phyloP scores from a whole-genome alignment of 2,113 vertebrate genomes.

The Fukomys damarensis region DNA sequence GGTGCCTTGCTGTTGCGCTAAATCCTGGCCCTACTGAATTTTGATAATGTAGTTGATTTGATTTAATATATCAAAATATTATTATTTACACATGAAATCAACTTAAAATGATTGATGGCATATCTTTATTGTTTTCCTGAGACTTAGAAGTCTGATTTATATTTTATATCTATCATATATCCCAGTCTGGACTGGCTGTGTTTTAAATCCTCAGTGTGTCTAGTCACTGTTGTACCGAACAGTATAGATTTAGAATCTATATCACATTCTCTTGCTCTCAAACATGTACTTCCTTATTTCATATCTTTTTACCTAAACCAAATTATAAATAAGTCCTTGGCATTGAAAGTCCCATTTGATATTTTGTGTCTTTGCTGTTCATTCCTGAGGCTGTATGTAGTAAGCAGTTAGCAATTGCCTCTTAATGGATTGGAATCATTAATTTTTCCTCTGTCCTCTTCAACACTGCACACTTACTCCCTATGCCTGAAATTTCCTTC shows the following conservation, averaged over 20 bases:
- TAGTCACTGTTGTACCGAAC: not conserved
- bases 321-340: not conserved
- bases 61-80: conserved; percentile 8
- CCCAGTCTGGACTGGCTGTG: not conserved
- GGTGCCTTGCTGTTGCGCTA: too few relatives aligned
- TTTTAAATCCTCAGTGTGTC: not conserved
- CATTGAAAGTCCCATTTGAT: not conserved
- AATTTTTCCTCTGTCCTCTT: not conserved
- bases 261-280: not conserved
- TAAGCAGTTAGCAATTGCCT: conserved; percentile 26
- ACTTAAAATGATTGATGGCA: not conserved
- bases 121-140: not conserved
- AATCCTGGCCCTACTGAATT: not conserved
- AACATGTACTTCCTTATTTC: not conserved
- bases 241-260: not conserved
- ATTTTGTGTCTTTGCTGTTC: conserved; percentile 2
- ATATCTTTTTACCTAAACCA: not conserved
- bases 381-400: not conserved
- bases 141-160: conserved; percentile 6
- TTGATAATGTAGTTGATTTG: not conserved
- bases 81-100: not conserved
- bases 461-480: not conserved
- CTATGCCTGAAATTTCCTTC: conserved; percentile 25
- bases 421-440: not conserved
- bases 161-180: not conserved